These are phyloP conservation scores for Polypterus bichir DNA, from an alignment of 2,113 vertebrate species.

Conservation along the genomic window DNA sequence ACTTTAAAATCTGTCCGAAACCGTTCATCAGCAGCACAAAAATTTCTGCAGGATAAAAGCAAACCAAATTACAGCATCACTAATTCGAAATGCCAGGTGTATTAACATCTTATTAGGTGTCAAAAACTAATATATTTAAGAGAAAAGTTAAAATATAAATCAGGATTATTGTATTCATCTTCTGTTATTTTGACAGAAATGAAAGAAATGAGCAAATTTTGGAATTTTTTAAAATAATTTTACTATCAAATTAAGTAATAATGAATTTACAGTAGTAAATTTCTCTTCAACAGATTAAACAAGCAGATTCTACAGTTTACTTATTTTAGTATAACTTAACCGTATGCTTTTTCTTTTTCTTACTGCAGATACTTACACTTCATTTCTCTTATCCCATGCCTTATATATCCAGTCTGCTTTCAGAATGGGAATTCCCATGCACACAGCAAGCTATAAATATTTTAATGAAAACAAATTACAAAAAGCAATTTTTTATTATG, in stretches of 20 bases:
- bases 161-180: too few relatives aligned
- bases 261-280: too few relatives aligned
- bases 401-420: conserved; percentile 84
- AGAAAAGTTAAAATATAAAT: too few relatives aligned
- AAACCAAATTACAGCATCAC: background rate
- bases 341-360: too few relatives aligned
- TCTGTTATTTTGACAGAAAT: too few relatives aligned
- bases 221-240: too few relatives aligned
- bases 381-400: conserved; percentile 80
- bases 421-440: conserved; percentile 86
- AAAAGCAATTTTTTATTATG: too few relatives aligned
- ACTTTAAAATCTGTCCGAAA: conserved; percentile 88
- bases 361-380: conserved; percentile 52
- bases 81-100: background rate
- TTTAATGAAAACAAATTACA: too few relatives aligned
- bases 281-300: background rate
- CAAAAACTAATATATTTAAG: background rate
- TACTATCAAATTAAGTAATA: too few relatives aligned
- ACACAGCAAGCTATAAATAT: conserved; percentile 74
- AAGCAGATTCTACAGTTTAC: background rate
- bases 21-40: conserved; percentile 66
- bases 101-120: background rate
- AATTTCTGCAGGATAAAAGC: conserved; percentile 43
- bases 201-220: too few relatives aligned
- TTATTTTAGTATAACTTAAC: too few relatives aligned